phyloP scores from a whole-genome alignment of 2,888 invertebrate species.

The Anorthoa munda region DNA sequence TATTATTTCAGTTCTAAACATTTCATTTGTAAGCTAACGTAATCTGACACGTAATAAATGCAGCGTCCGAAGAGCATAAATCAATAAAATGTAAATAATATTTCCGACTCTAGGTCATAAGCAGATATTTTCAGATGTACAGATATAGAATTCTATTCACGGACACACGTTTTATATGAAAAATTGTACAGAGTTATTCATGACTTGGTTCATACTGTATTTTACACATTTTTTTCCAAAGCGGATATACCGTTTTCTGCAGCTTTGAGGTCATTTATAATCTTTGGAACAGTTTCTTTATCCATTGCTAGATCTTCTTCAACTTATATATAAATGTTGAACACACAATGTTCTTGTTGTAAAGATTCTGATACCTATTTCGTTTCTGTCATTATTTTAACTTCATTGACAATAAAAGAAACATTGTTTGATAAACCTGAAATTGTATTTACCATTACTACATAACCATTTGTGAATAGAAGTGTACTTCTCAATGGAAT shows the following conservation, averaged over 20 bases:
- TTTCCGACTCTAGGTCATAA: constrained; percentile 57
- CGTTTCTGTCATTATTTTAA: too few species aligned
- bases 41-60: constrained; percentile 43
- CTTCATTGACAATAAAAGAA: too few species aligned
- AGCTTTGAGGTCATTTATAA: not conserved
- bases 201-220: constrained; percentile 16
- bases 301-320: not conserved
- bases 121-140: constrained; percentile 51
- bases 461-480: not conserved
- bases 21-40: constrained; percentile 8
- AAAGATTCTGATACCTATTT: too few species aligned
- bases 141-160: constrained; percentile 60
- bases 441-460: too few species aligned
- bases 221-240: not conserved
- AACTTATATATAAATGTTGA: too few species aligned
- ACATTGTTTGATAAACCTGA: too few species aligned
- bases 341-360: too few species aligned
- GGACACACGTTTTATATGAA: constrained; percentile 35
- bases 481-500: not conserved
- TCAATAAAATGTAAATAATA: constrained; percentile 62
- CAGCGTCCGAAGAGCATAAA: constrained; percentile 50
- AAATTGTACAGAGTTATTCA: constrained; percentile 31
- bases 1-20: constrained; percentile 26
- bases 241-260: not conserved
- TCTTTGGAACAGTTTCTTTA: not conserved